Evolutionary conservation across 1,140 invertebrate species (phyloP), one percentile per base, ranked within the genome.

Genomic region (Doryteuthis pealeii): DNA sequence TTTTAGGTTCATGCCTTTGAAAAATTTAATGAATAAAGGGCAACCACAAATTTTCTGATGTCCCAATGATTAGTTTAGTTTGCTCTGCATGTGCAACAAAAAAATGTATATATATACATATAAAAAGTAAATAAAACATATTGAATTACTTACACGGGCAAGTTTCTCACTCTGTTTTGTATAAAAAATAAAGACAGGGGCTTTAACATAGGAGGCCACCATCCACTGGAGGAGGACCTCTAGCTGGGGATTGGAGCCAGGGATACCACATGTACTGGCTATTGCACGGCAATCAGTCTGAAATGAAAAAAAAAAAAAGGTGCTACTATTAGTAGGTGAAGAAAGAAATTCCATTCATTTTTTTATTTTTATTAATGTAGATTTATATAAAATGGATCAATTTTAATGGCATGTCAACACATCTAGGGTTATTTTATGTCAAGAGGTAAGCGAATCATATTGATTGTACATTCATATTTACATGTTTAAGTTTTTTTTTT

Each of bases 241-340:
- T 0, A 99, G 87, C 40, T 92, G 89, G 0, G 93, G 90, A 84
- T 97, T 92, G 2, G 96, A 96, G 15, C 92, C 90, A 85, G 95
- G 99, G 1, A 93, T 96, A 2, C 97, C 97, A 89, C 97, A 99
- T 14, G 97, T 97, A 97, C 97, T 97, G 0, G 96, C 95, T 32
- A 99, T 91, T 3, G 93, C 77, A 45, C 77, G 72, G 22, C 78
- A 74, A 69, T 76, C 62, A 33, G 72, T 66, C 58, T 18, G 65
- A 76, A 68, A 73, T 76, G 70, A 18, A 49, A 31, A 77, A 65
- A 71, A 32, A 54, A 67, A 12, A 45, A 1, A 18, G 43, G 58
- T 15, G 3, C 14, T 30, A 30, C 4, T 28, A 28, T 6, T 31
- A 28, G 30, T 2, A 54, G 18, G 32, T n/a, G 32, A 49, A 12